phyloP scores from a whole-genome alignment of 1,140 invertebrate species.

The Himalopsyche phryganea region DNA sequence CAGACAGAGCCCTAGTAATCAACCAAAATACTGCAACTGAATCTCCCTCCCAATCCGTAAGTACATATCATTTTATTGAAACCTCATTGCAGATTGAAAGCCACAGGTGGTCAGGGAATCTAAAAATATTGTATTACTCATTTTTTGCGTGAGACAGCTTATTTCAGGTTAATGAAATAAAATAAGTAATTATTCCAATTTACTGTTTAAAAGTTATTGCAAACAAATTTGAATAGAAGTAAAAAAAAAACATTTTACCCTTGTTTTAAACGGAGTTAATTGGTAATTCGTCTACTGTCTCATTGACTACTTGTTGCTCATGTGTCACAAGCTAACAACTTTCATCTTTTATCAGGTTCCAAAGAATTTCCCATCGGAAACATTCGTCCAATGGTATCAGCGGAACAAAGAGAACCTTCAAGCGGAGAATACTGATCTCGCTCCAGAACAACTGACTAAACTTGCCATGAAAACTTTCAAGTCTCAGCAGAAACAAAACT shows the following conservation, averaged over 20 bases:
- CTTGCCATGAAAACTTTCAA: slow-evolving; percentile 54
- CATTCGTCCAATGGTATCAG: slow-evolving; percentile 57
- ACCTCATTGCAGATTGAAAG: slow-evolving; percentile 1
- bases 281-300: no score
- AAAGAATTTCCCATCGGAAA: slow-evolving; percentile 37
- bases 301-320: no score
- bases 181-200: no score
- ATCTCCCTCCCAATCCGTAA: not conserved
- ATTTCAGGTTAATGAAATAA: no score
- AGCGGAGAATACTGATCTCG: slow-evolving; percentile 54
- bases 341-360: slow-evolving; percentile 13
- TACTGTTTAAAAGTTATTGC: no score
- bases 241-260: no score
- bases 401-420: slow-evolving; percentile 54
- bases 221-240: no score
- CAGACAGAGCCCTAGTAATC: slow-evolving; percentile 44
- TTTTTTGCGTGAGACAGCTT: no score
- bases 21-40: slow-evolving; percentile 33
- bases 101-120: no score
- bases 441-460: slow-evolving; percentile 53
- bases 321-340: no score
- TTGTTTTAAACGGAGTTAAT: no score
- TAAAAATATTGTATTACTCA: no score
- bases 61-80: not conserved
- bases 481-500: slow-evolving; percentile 37